A percentile compares a stretch with the other conserved stretches of the same genome.
phyloP scores from a whole-genome alignment of 2,113 vertebrate species.

The Neomonachus schauinslandi region DNA sequence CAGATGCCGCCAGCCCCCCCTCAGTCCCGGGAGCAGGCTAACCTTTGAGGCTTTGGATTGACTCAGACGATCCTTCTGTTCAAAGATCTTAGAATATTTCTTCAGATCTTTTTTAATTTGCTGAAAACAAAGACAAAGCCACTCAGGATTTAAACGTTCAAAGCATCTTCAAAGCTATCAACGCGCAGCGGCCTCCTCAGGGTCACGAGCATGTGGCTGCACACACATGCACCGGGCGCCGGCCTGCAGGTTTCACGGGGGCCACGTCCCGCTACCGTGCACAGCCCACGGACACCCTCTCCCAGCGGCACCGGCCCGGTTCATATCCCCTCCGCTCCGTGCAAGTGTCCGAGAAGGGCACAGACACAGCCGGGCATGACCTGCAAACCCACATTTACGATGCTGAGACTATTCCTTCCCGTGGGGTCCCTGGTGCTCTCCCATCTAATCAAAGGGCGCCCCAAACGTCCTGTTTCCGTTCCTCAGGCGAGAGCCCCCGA shows the following conservation, averaged over 20 bases:
- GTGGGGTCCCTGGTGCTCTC: rapidly evolving
- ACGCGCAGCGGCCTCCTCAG: rapidly evolving
- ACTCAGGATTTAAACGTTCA: background rate
- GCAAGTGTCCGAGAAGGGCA: rapidly evolving
- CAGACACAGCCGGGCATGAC: rapidly evolving
- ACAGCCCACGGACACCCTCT: background rate
- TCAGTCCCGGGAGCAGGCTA: constrained; percentile 39
- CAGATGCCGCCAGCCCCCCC: background rate
- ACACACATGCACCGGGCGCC: background rate
- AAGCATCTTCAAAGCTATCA: background rate
- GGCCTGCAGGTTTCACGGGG: background rate
- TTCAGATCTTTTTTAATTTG: constrained; percentile 99
- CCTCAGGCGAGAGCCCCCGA: background rate
- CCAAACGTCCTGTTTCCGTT: rapidly evolving
- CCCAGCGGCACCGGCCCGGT: background rate
- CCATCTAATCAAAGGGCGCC: background rate
- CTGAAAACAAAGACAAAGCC: constrained; percentile 84
- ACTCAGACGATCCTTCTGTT: constrained; percentile 99
- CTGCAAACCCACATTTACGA: rapidly evolving
- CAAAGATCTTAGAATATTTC: constrained; percentile 99
- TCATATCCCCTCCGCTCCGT: rapidly evolving
- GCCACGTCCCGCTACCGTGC: rapidly evolving
- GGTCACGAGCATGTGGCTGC: rapidly evolving
- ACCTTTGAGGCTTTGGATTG: constrained; percentile 99
- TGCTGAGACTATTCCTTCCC: rapidly evolving